phyloP scores from a whole-genome alignment of 2,113 vertebrate species.

The Sorex fumeus region DNA sequence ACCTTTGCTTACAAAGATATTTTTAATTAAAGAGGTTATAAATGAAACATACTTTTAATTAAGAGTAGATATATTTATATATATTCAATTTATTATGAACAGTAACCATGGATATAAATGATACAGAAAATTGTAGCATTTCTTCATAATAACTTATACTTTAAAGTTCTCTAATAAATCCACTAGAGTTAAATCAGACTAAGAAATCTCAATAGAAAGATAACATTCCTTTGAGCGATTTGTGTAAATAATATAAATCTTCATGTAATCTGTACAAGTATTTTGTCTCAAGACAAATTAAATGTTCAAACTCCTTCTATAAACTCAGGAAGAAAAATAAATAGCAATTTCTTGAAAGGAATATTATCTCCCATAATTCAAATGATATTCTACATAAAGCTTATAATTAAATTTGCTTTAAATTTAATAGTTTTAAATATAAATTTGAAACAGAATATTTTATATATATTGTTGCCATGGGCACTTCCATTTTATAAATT shows the following conservation, averaged over 20 bases:
- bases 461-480: too few species aligned
- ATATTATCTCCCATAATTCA: too few species aligned
- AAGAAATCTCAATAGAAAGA: not conserved
- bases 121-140: not conserved
- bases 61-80: not conserved
- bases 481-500: too few species aligned
- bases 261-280: not conserved
- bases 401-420: too few species aligned
- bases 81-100: not conserved
- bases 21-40: not conserved
- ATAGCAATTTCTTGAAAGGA: too few species aligned
- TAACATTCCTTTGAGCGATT: not conserved
- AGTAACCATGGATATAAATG: not conserved
- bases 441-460: too few species aligned
- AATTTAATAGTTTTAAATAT: too few species aligned
- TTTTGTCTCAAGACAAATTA: not conserved
- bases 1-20: not conserved
- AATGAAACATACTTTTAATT: slow-evolving; percentile 23
- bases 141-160: not conserved
- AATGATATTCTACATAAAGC: too few species aligned
- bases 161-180: not conserved
- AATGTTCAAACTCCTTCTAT: not conserved
- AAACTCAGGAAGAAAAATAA: not conserved
- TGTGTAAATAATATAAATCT: not conserved
- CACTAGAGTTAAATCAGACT: not conserved